These are phyloP conservation scores for Dendropsophus ebraccatus DNA, from an alignment of 2,113 vertebrate species.

Conservation along the genomic window DNA sequence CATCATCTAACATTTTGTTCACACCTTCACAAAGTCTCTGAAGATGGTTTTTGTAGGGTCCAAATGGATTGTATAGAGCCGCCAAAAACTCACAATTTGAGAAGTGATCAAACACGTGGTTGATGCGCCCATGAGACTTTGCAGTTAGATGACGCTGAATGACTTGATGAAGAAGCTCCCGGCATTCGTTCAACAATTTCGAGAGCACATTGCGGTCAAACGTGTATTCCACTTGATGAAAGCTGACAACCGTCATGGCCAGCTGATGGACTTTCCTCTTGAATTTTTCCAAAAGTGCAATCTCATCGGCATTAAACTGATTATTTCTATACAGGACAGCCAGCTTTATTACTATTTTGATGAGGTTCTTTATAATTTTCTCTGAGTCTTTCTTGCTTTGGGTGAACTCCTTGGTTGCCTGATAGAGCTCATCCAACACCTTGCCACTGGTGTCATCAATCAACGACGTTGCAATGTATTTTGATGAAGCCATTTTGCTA, in stretches of 20 bases:
- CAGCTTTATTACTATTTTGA: constrained; percentile 86
- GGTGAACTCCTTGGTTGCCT: constrained; percentile 81
- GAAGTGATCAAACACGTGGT: constrained; percentile 86
- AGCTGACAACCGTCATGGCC: constrained; percentile 86
- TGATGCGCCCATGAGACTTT: constrained; percentile 83
- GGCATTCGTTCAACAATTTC: constrained; percentile 78
- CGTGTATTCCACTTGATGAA: constrained; percentile 86
- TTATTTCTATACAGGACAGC: constrained; percentile 84
- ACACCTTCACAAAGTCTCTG: constrained; percentile 84
- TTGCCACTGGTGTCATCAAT: constrained; percentile 88
- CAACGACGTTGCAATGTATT: constrained; percentile 82
- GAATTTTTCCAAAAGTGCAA: constrained; percentile 80
- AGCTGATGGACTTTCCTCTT: constrained; percentile 88
- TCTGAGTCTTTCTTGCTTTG: constrained; percentile 83
- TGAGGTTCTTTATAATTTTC: constrained; percentile 85
- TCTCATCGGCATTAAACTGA: constrained; percentile 83
- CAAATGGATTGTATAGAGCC: constrained; percentile 83
- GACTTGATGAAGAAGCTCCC: constrained; percentile 81
- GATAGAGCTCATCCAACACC: constrained; percentile 85
- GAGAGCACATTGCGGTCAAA: constrained; percentile 83
- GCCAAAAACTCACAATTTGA: constrained; percentile 85
- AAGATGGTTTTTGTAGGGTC: constrained; percentile 79
- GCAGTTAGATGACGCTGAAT: constrained; percentile 84
- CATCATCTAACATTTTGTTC: constrained; percentile 87
- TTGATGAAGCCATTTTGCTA: constrained; percentile 83